Evolutionary conservation across 1,140 invertebrate genomes (phyloP), one percentile per base, ranked within the genome.

Genomic region (Listronotus oregonensis): DNA sequence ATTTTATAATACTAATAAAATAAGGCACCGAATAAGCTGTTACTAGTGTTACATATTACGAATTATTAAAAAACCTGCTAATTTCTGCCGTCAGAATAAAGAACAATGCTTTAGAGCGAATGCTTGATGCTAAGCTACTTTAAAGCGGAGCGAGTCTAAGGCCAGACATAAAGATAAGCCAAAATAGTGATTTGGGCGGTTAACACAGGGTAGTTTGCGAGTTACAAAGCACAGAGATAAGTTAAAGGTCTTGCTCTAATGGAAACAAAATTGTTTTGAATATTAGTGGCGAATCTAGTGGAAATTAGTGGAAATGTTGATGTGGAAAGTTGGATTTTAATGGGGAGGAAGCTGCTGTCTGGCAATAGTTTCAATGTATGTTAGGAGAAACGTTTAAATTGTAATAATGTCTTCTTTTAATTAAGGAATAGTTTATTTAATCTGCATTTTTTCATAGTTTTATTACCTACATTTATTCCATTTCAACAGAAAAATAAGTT

Each of bases 211-310:
- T 34, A 59, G 56, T 59, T 59, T 59, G 44, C 42, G 40, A 59
- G 56, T 46, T 32, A 59, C 56, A 59, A 59, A 59, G 56, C 56
- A 17, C 7, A 40, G 56, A 44, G 56, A 59, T 59, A 59, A 59
- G 15, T 44, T 31, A 34, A 42, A 55, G 56, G 42, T 32, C 14
- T 34, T 44, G 56, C 43, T 32, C 43, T 59, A 59, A 59, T 59
- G 56, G 56, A 59, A 59, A 59, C 56, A 46, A 49, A 59, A 46
- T 59, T 44, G 56, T 59, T 59, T 31, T 34, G 52, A 55, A 42
- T 42, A 55, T 55, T 55, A 55, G 52, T 11, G 15, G 52, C 15
- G n/a, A 18, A 37, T 37, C 2, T 50, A 21, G 47, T 40, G 32
- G 52, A 55, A 55, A 55, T 55, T 55, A 17, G 49, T 51, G 49